Evolutionary conservation across 2,113 vertebrate genomes (phyloP), one percentile per base, ranked within the genome.

Genomic region (Ursus arctos): DNA sequence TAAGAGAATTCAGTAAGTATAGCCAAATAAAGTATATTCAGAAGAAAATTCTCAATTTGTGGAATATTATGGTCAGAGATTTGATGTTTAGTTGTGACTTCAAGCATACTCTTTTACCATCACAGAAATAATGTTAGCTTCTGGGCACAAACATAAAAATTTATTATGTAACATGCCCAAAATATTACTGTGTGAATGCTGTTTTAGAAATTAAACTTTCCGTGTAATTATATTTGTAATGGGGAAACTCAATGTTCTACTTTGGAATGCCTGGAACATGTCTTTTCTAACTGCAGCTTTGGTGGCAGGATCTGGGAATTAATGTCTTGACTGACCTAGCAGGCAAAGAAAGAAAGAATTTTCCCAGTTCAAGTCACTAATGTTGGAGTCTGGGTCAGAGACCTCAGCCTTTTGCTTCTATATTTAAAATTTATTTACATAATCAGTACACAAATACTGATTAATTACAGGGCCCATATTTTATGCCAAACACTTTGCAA

Each of bases 201-300:
- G 65, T 55, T 90, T 95, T 65, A 85, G 59, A 85, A 91, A 31
- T 79, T 24, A 79, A 69, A 40, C 81, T 86, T 71, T 86, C 81
- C 49, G 7, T 80, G 0, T 84, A 40, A 91, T 79, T 85, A 69
- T 69, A 40, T 91, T 67, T 18, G 6, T 88, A 82, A 12, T 40
- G 40, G 49, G 72, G 77, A 85, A 65, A 59, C 59, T 82, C 13
- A 77, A 21, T 19, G 19, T 85, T 79, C 40, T 86, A 40, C 19
- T 91, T 69, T 86, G 26, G 76, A 36, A 59, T 51, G 18, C 59
- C 24, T 57, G 13, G 21, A 14, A 51, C 28, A 8, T 51, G 51
- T 36, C 82, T 72, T 92, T 79, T 86, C 18, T 7, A 72, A n/a
- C 63, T 92, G 14, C 21, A 72, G 31, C 6, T n/a, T 28, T 53